These are phyloP conservation scores for Metopolophium dirhodum DNA, from an alignment of 1,140 invertebrate genomes.

Conservation along the genomic window DNA sequence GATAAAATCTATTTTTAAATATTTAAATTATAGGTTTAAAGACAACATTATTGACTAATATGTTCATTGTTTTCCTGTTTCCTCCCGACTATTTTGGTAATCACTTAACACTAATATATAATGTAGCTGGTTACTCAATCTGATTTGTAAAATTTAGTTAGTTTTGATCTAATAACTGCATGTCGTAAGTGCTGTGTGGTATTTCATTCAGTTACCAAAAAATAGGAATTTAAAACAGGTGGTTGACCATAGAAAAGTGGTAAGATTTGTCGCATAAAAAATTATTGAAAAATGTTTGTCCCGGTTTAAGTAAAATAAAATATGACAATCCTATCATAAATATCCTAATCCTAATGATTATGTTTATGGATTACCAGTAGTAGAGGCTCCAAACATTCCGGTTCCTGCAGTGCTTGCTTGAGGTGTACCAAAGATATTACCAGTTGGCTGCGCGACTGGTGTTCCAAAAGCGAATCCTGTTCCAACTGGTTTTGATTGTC, in stretches of 20 bases:
- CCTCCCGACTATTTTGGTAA: neutral
- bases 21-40: neutral
- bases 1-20: neutral
- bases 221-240: neutral
- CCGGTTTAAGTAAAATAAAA: neutral
- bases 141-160: too few species aligned
- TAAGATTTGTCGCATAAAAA: neutral
- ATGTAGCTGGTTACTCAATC: too few species aligned
- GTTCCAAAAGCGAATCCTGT: slow-evolving; percentile 62
- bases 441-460: slow-evolving; percentile 63
- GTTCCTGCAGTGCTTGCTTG: slow-evolving; percentile 67
- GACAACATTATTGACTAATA: too few species aligned
- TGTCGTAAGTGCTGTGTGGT: too few species aligned
- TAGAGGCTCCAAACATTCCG: slow-evolving; percentile 69
- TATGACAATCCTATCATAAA: neutral
- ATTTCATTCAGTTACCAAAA: neutral
- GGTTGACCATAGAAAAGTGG: neutral
- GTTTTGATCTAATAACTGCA: too few species aligned
- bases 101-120: too few species aligned
- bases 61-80: too few species aligned
- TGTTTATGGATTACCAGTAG: slow-evolving; percentile 57
- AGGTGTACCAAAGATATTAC: slow-evolving; percentile 67
- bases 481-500: slow-evolving; percentile 66
- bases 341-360: neutral
- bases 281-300: neutral